Evolutionary conservation across 2,113 vertebrate genomes (phyloP).

Genomic region (Oncorhynchus nerka): DNA sequence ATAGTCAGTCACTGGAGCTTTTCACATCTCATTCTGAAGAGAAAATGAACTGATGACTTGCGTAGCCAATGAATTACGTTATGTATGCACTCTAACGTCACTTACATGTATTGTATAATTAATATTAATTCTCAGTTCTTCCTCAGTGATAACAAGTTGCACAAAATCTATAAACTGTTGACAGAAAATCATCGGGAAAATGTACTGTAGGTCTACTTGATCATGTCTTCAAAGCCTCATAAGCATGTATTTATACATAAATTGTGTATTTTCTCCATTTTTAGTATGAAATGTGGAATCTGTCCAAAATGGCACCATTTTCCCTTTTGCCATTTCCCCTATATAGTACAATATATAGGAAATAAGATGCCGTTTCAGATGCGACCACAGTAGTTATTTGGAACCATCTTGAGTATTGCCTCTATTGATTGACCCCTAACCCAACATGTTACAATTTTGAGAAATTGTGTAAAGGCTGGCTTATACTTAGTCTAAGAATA

Average conservation of each 20-base stretch:
- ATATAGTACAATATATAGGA: too few relatives aligned
- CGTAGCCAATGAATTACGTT: slow-evolving; percentile 32
- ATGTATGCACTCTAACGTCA: not conserved
- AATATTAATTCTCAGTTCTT: slow-evolving; percentile 47
- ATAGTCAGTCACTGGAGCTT: slow-evolving; percentile 42
- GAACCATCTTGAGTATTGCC: slow-evolving; percentile 19
- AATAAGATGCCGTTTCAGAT: too few relatives aligned
- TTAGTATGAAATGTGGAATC: slow-evolving; percentile 39
- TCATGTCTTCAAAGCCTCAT: slow-evolving; percentile 40
- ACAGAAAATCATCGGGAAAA: not conserved
- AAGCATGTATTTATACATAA: slow-evolving; percentile 56
- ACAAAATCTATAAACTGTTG: slow-evolving; percentile 38
- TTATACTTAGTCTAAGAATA: too few relatives aligned
- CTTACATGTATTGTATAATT: not conserved
- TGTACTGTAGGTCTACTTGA: slow-evolving; percentile 14
- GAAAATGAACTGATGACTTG: slow-evolving; percentile 32
- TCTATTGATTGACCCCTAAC: slow-evolving; percentile 36
- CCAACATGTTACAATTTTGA: slow-evolving; percentile 33
- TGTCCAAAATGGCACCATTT: too few relatives aligned
- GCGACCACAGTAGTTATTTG: slow-evolving; percentile 21
- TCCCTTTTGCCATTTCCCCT: too few relatives aligned
- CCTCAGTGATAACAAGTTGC: slow-evolving; percentile 44
- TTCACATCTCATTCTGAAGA: slow-evolving; percentile 33
- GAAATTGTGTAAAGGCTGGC: slow-evolving; percentile 12
- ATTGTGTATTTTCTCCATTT: slow-evolving; percentile 18